Evolutionary conservation across 2,888 invertebrate species (phyloP), one percentile per base, ranked within the genome.

Genomic region (Vandiemenella viatica): DNA sequence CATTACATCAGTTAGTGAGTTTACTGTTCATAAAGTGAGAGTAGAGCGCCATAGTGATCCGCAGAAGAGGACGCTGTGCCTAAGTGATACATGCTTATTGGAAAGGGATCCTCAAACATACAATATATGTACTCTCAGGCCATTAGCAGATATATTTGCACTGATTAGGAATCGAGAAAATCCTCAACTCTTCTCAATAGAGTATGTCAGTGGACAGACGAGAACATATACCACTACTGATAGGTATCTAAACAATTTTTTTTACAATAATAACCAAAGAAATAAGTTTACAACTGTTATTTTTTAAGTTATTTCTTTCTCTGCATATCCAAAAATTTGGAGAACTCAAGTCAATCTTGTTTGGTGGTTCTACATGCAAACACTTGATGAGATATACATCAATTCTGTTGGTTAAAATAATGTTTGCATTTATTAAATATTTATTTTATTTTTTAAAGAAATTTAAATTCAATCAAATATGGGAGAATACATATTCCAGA

Each of bases 91-190:
- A 0, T 97, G 97, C 64, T 72, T 99, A 45, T 70, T 99, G 45
- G 98, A 99, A 69, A 75, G 98, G 56, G 98, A 99, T 70, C 92
- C 93, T 2, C 90, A 89, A 64, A 95, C 96, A 1, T 99, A 99
- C 65, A 87, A 84, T 58, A 84, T 93, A 46, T 83, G 92, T 56
- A 95, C 95, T 17, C 72, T 93, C 43, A 75, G 84, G 46, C 87
- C 86, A 0, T 63, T 88, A 23, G 71, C 78, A 46, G 84, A 93
- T 67, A 83, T 98, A 23, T 95, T 91, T 67, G 89, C 95, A 1
- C 70, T 98, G 48, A 79, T 97, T 18, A 74, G 98, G 45, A 86
- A 90, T 64, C 80, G 85, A 48, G 80, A 83, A 48, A 89, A 96
- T 67, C 89, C 93, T 1, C 97, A 98, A 66, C 77, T 85, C 59